Evolutionary conservation across 2,888 invertebrate species (phyloP), one percentile per base, ranked within the genome.

Genomic region (Apeira syringaria): DNA sequence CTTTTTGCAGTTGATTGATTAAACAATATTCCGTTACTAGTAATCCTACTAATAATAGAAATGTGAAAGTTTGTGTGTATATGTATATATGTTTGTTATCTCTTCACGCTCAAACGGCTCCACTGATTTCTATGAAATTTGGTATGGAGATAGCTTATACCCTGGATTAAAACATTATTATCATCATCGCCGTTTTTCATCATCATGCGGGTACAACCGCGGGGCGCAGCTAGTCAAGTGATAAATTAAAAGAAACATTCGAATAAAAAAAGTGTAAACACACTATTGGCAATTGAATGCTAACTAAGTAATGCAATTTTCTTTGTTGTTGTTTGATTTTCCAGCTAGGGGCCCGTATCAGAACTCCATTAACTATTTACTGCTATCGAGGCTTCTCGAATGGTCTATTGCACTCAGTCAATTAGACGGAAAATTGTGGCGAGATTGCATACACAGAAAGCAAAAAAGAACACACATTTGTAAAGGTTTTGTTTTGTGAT

Each of bases 341-440:
- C 66, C 64, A 67, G 59, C 57, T 59, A 58, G 49, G 61, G 52
- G 60, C 64, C 74, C 76, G 69, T 83, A 85, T 81, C 77, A 73
- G 66, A 68, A 71, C 64, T 70, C 78, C 60, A 84, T 86, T 84
- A 83, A 82, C 66, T 69, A 76, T 74, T 81, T 73, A 82, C 71
- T 76, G 72, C 74, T 63, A 65, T 66, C 67, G 74, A 76, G 69
- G 67, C 69, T 61, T 70, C 69, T 74, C 74, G 67, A 78, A 87
- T 81, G 87, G 77, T 85, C 83, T 74, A 86, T 82, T 85, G 80
- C 78, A 70, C 75, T 75, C 71, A 72, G 62, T 83, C 85, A 88
- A 88, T 87, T 87, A 84, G 79, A 80, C 86, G 88, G 80, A 85
- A 86, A 87, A 88, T 88, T 84, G 79, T 79, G 67, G 69, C 62